phyloP scores from a whole-genome alignment of 2,113 vertebrate species.

The Brachyistius frenatus region DNA sequence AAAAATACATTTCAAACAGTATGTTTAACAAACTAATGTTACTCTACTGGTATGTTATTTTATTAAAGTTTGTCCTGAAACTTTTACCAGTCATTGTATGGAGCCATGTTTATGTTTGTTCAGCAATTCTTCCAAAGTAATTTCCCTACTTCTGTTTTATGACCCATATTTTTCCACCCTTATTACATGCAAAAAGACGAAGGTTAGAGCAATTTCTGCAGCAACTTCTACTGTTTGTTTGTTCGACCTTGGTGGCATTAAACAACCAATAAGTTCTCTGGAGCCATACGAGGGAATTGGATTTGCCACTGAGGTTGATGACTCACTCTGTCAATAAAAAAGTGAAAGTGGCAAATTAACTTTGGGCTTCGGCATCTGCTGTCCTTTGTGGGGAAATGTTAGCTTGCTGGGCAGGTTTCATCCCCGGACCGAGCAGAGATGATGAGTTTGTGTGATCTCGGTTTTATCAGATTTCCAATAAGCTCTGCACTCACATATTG shows the following conservation, averaged over 20 bases:
- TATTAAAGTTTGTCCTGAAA: too few species aligned
- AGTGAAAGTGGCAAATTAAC: conserved; percentile 39
- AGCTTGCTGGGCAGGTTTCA: conserved; percentile 21
- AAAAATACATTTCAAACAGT: too few species aligned
- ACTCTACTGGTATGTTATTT: too few species aligned
- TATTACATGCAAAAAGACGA: not conserved
- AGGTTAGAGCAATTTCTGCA: not conserved
- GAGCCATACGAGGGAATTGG: conserved; percentile 33
- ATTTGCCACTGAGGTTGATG: conserved; percentile 41
- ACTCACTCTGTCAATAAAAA: conserved; percentile 54
- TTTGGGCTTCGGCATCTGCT: conserved; percentile 31
- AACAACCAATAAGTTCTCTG: conserved; percentile 34
- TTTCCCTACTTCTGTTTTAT: not conserved
- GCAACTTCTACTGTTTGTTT: conserved; percentile 19
- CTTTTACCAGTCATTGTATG: too few species aligned
- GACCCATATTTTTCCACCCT: not conserved
- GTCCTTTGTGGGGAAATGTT: conserved; percentile 22
- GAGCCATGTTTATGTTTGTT: too few species aligned
- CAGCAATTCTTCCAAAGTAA: not conserved
- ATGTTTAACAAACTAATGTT: too few species aligned
- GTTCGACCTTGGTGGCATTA: conserved; percentile 49
- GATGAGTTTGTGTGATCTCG: conserved; percentile 49
- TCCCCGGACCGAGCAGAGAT: conserved; percentile 2
- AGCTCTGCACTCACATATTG: not conserved
- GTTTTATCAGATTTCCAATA: conserved; percentile 52